These are phyloP conservation scores for Vireo griseus DNA, from an alignment of 2,797 vertebrate species.

Conservation along the genomic window DNA sequence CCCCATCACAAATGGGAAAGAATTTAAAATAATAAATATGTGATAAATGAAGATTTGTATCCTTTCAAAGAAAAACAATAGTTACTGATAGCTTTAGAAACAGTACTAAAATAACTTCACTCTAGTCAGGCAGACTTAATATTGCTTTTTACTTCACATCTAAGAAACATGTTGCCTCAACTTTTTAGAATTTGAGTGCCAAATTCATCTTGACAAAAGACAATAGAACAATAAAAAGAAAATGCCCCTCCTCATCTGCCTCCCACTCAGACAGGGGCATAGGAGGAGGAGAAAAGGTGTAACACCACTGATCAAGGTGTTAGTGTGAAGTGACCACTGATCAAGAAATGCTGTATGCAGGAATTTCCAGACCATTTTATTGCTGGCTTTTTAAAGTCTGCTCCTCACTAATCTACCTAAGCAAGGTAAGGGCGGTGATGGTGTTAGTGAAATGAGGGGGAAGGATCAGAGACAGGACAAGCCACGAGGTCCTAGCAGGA, in stretches of 20 bases:
- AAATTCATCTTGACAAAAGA: not conserved
- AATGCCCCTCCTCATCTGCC: not conserved
- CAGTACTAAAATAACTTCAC: not conserved
- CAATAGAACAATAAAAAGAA: not conserved
- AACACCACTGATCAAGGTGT: too few relatives aligned
- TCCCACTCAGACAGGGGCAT: not conserved
- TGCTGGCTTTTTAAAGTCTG: not conserved
- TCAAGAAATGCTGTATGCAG: not conserved
- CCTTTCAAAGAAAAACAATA: not conserved
- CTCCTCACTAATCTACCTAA: not conserved
- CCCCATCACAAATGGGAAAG: not conserved
- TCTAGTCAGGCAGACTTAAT: not conserved
- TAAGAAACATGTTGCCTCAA: not conserved
- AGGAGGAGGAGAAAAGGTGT: not conserved
- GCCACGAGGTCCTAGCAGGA: accelerated
- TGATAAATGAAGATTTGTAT: not conserved
- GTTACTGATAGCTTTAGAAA: not conserved
- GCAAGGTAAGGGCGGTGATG: not conserved
- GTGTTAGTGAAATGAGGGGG: accelerated
- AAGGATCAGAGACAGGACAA: not conserved
- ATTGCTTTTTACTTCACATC: not conserved
- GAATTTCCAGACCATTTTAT: not conserved
- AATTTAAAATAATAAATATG: not conserved
- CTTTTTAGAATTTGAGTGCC: not conserved
- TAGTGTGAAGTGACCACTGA: accelerated